Percentiles rank a stretch among this genome's conserved stretches.
Evolutionary conservation across 2,797 vertebrate genomes (phyloP).

Genomic region (Coranthus polyacanthus): DNA sequence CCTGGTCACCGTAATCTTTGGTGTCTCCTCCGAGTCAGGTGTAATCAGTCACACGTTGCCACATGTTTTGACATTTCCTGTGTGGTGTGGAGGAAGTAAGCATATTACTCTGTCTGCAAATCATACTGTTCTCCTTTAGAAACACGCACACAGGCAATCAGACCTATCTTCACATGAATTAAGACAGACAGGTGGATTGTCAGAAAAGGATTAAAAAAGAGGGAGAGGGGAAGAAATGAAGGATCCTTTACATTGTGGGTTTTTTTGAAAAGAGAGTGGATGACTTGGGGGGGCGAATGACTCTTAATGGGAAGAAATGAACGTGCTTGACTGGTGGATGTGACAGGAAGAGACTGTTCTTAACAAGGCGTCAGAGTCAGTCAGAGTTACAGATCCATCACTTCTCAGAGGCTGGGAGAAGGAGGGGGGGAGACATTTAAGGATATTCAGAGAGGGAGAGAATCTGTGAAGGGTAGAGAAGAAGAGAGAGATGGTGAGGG

Average conservation of each 20-base stretch:
- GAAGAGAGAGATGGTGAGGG: constrained; percentile 68
- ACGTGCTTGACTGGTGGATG: constrained; percentile 82
- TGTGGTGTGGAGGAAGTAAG: constrained; percentile 69
- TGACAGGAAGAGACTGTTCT: constrained; percentile 86
- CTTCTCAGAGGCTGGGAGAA: constrained; percentile 69
- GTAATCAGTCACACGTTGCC: constrained; percentile 80
- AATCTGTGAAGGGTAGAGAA: constrained; percentile 79
- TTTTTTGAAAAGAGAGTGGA: constrained; percentile 65
- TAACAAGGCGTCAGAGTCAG: constrained; percentile 87
- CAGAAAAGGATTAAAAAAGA: constrained; percentile 78
- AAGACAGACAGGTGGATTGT: constrained; percentile 84
- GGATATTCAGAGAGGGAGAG: constrained; percentile 80
- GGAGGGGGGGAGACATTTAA: constrained; percentile 69
- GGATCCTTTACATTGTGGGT: constrained; percentile 72
- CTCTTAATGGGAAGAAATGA: constrained; percentile 86
- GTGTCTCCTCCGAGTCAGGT: constrained; percentile 76
- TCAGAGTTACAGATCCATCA: constrained; percentile 88
- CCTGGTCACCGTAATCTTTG: constrained; percentile 75
- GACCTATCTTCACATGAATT: constrained; percentile 78
- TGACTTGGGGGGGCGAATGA: constrained; percentile 75
- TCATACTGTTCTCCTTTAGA: constrained; percentile 59
- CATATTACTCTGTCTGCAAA: constrained; percentile 62
- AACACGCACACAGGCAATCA: constrained; percentile 73
- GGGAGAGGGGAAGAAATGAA: constrained; percentile 70
- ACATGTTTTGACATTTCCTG: constrained; percentile 82